These are phyloP conservation scores for Passer montanus DNA, from an alignment of 2,113 vertebrate genomes.

Conservation along the genomic window DNA sequence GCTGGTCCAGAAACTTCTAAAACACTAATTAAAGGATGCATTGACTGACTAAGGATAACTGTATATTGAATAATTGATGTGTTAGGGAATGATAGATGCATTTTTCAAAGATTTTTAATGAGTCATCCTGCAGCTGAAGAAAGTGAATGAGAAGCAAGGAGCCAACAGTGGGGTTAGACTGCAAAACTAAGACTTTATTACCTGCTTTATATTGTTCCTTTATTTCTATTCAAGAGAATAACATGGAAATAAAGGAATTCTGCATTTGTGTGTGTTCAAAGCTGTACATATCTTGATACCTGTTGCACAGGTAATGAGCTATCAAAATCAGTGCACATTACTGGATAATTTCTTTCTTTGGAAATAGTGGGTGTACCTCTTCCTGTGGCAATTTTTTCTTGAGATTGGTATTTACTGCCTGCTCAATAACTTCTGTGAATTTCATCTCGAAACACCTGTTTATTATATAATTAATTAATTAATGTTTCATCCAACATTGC, in stretches of 20 bases:
- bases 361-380: background rate
- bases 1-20: background rate
- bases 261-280: background rate
- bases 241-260: background rate
- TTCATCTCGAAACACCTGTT: background rate
- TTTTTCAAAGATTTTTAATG: background rate
- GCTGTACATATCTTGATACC: background rate
- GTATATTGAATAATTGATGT: background rate
- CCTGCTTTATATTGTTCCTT: background rate
- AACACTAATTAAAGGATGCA: background rate
- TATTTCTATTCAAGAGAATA: background rate
- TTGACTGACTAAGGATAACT: background rate
- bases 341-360: background rate
- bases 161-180: background rate
- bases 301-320: background rate
- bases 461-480: background rate
- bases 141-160: background rate
- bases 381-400: background rate
- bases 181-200: background rate
- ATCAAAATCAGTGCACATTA: background rate
- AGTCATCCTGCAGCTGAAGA: background rate
- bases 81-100: background rate
- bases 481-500: background rate
- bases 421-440: background rate
- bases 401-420: background rate